Base-by-base conservation (phyloP, 2,797 vertebrate species). In the Aplochiton taeniatus region DNA sequence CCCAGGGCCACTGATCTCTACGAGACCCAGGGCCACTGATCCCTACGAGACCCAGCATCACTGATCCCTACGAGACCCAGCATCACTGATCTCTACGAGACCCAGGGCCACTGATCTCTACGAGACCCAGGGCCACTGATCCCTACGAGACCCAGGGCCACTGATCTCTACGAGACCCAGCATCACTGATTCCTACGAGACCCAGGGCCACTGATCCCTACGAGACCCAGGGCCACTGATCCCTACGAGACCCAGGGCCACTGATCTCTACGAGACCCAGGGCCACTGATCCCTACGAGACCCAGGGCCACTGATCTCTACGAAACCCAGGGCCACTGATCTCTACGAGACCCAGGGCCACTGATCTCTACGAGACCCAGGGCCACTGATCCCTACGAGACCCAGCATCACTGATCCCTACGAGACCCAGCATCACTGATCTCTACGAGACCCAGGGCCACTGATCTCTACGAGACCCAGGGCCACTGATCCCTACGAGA, bases 1-100 rank as follows among this genome's bases (percentile, higher is more conserved):
- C 43, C 53, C 16, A 17, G 12, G 5, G 16, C 46, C 16, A 54
- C 50, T 63, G n/a, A n/a, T n/a, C n/a, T n/a, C 57, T 45, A n/a
- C 9, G 61, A 45, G 52, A 67, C 43, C 53, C 16, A 17, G 12
- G 5, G 16, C 46, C 16, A 54, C 50, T 63, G n/a, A n/a, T n/a
- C n/a, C n/a, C 57, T 45, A n/a, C 9, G 61, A 45, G 52, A 67
- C 43, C 53, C 16, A 17, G 12, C 4, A 44, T 45, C 16, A 54
- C 50, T 63, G n/a, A n/a, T n/a, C n/a, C n/a, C n/a, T n/a, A n/a
- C n/a, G n/a, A n/a, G n/a, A n/a, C n/a, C n/a, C n/a, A n/a, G n/a
- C n/a, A n/a, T n/a, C n/a, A n/a, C n/a, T n/a, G n/a, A n/a, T n/a
- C n/a, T n/a, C 57, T 45, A n/a, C 9, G 61, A 45, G 52, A 67